Evolutionary conservation across 2,113 vertebrate species (phyloP).

Genomic region (Anguilla rostrata): DNA sequence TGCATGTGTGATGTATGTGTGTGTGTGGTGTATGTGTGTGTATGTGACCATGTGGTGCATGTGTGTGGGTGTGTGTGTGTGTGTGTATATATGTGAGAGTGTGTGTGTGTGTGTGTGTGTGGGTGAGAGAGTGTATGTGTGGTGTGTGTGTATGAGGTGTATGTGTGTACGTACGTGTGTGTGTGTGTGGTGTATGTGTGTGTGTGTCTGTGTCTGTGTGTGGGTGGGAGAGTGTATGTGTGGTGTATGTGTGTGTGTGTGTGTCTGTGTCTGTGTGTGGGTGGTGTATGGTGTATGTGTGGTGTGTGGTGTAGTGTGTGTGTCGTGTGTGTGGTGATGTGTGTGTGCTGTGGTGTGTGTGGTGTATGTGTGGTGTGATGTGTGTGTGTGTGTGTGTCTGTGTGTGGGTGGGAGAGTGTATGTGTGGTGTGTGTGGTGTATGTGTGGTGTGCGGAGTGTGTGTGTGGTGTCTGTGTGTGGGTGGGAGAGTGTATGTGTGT

Average conservation of each 20-base stretch:
- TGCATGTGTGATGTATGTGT: background rate
- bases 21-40: constrained; percentile 16
- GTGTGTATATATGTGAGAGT: background rate
- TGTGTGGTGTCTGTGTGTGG: background rate
- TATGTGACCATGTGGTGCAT: constrained; percentile 22
- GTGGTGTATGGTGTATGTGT: background rate
- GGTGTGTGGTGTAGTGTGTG: background rate
- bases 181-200: no score
- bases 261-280: background rate
- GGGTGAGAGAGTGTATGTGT: no score
- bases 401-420: background rate
- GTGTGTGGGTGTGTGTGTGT: background rate
- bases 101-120: background rate
- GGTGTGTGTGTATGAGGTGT: background rate
- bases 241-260: background rate
- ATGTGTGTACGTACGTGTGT: no score
- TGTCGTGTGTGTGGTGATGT: background rate
- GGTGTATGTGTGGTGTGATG: no score
- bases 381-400: no score
- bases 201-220: no score
- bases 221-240: no score
- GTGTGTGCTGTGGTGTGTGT: background rate
- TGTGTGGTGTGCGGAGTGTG: background rate
- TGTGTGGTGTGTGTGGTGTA: background rate
- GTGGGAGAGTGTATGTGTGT: background rate